phyloP scores from a whole-genome alignment of 2,113 vertebrate genomes.

The Hiodon alosoides region DNA sequence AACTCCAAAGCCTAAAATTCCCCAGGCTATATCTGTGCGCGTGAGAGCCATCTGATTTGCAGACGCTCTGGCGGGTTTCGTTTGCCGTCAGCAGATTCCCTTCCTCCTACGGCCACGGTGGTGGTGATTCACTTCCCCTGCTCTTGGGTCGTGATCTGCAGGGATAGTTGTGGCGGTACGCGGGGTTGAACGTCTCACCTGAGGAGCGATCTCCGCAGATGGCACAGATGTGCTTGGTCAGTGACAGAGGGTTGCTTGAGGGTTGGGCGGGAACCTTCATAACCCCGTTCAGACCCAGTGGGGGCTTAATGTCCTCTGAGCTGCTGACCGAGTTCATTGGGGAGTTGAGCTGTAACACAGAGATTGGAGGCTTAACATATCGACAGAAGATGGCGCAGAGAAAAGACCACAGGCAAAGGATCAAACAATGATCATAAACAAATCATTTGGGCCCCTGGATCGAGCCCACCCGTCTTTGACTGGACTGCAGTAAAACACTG shows the following conservation, averaged over 20 bases:
- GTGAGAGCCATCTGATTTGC: background rate
- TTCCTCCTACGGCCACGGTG: background rate
- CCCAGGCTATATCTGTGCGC: background rate
- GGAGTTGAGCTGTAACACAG: constrained; percentile 78
- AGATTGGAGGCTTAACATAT: background rate
- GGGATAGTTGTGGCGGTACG: background rate
- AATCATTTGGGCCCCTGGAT: too few species aligned
- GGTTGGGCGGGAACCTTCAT: constrained; percentile 93
- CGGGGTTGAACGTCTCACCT: constrained; percentile 60
- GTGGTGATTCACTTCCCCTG: background rate
- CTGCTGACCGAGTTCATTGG: constrained; percentile 96
- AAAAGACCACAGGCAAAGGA: background rate
- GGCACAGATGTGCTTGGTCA: constrained; percentile 99
- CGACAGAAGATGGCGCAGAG: background rate
- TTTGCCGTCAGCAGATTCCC: background rate
- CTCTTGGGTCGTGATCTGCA: too few species aligned
- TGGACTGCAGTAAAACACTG: background rate
- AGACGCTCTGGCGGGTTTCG: background rate
- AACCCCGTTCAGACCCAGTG: constrained; percentile 90
- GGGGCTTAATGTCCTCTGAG: constrained; percentile 95
- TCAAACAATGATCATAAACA: too few species aligned
- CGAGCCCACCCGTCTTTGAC: background rate
- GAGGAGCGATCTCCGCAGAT: constrained; percentile 98
- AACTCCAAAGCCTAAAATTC: too few species aligned
- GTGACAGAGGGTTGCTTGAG: constrained; percentile 74